Percentiles rank a stretch among this genome's conserved stretches.
phyloP scores from a whole-genome alignment of 2,113 vertebrate species.

The Bucco capensis region DNA sequence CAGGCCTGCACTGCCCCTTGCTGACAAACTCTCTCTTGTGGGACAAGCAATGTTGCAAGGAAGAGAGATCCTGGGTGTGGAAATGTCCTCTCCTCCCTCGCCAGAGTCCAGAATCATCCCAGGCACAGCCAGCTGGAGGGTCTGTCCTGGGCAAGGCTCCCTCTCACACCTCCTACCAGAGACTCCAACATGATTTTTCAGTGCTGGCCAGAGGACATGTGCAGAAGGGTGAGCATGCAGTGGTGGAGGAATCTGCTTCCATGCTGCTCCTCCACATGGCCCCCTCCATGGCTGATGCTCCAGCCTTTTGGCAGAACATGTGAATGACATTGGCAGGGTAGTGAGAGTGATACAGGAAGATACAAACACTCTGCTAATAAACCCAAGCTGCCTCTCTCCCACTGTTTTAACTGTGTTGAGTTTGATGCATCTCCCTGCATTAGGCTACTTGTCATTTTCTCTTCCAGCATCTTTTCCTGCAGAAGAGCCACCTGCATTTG shows the following conservation, averaged over 20 bases:
- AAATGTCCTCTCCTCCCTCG: neutral
- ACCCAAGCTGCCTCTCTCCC: neutral
- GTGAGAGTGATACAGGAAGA: neutral
- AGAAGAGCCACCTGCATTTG: neutral
- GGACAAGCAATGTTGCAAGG: slow-evolving; percentile 2
- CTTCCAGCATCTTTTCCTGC: neutral
- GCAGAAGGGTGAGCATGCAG: neutral
- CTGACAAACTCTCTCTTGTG: neutral
- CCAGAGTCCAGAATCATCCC: neutral
- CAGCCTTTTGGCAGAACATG: accelerated
- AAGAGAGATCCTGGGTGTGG: neutral
- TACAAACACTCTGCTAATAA: neutral
- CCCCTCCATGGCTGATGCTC: neutral
- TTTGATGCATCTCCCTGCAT: neutral
- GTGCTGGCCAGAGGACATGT: accelerated
- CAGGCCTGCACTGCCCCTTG: slow-evolving; percentile 39
- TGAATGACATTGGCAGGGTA: neutral
- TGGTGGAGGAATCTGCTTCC: neutral
- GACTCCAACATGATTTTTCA: neutral
- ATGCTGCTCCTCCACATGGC: accelerated
- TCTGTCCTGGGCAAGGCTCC: neutral
- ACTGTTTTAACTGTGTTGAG: neutral
- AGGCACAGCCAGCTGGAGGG: neutral
- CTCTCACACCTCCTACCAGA: neutral
- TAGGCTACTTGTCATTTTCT: neutral